Evolutionary conservation across 2,113 vertebrate genomes (phyloP).

Genomic region (Pogonocichla stellata): DNA sequence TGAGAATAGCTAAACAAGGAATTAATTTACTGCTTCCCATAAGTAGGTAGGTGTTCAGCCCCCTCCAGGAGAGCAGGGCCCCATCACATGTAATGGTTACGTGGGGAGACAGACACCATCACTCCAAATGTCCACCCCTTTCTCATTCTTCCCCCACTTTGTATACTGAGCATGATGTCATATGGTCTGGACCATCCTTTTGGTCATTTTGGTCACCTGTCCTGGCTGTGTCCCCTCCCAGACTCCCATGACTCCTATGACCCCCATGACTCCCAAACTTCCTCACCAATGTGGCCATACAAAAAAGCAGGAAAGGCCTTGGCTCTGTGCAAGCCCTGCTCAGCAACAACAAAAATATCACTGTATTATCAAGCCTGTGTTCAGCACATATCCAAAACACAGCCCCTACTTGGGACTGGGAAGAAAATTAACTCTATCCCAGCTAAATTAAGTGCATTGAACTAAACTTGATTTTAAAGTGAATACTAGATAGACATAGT

Average conservation of each 20-base stretch:
- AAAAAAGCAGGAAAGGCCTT: not conserved
- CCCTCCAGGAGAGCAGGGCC: not conserved
- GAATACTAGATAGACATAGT: not conserved
- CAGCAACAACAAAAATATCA: not conserved
- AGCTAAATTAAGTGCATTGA: not conserved
- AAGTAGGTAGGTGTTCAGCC: not conserved
- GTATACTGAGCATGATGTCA: not conserved
- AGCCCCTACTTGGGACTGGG: no score
- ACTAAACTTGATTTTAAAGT: not conserved
- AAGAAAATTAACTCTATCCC: not conserved
- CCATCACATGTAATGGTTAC: not conserved
- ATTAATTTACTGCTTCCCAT: not conserved
- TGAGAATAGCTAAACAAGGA: not conserved
- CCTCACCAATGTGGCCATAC: rapidly evolving
- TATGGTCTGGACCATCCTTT: not conserved
- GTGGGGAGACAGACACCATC: not conserved
- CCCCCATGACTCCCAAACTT: not conserved
- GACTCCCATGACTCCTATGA: not conserved
- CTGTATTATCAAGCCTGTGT: not conserved
- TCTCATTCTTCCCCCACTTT: not conserved
- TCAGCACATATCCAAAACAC: not conserved
- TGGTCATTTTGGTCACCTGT: not conserved
- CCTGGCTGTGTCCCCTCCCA: not conserved
- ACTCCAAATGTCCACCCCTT: not conserved
- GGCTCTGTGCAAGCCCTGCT: not conserved